Evolutionary conservation across 2,888 invertebrate genomes (phyloP).

Genomic region (Pasiphila rectangulata): DNA sequence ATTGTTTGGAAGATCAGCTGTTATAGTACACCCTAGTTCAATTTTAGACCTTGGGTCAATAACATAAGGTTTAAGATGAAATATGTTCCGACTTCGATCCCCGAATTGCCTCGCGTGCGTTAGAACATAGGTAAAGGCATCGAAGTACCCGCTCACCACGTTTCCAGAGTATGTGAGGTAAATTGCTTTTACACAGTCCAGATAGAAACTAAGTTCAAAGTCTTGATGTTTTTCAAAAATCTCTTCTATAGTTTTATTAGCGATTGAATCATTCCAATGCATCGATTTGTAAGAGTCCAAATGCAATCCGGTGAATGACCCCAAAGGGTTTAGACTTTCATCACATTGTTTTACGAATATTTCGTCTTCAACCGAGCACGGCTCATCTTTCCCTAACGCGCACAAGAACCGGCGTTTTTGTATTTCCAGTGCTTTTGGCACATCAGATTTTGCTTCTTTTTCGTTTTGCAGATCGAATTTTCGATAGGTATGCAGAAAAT

Average conservation of each 20-base stretch:
- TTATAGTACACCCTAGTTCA: background rate
- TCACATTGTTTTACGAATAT: constrained; percentile 4
- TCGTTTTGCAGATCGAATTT: constrained; percentile 7
- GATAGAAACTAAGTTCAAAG: constrained; percentile 11
- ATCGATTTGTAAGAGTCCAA: background rate
- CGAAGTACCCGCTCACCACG: background rate
- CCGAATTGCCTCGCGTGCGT: constrained; percentile 23
- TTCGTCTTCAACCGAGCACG: constrained; percentile 2
- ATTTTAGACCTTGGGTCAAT: background rate
- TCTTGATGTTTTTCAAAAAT: constrained; percentile 2
- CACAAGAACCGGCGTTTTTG: constrained; percentile 7
- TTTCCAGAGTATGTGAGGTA: constrained; percentile 18
- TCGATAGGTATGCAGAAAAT: background rate
- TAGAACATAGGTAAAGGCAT: constrained; percentile 17
- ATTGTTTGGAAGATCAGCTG: constrained; percentile 8
- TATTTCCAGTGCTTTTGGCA: constrained; percentile 11
- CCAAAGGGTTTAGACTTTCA: constrained; percentile 1
- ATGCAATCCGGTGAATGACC: constrained; percentile 1
- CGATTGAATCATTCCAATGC: constrained; percentile 3
- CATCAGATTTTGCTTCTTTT: constrained; percentile 3
- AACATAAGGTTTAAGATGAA: constrained; percentile 1
- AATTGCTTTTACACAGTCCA: constrained; percentile 17
- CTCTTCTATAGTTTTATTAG: background rate
- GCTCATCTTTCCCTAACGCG: constrained; percentile 6
- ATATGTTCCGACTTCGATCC: constrained; percentile 15